Evolutionary conservation across 2,888 invertebrate species (phyloP), one percentile per base, ranked within the genome.

Genomic region (Suillia variegata): DNA sequence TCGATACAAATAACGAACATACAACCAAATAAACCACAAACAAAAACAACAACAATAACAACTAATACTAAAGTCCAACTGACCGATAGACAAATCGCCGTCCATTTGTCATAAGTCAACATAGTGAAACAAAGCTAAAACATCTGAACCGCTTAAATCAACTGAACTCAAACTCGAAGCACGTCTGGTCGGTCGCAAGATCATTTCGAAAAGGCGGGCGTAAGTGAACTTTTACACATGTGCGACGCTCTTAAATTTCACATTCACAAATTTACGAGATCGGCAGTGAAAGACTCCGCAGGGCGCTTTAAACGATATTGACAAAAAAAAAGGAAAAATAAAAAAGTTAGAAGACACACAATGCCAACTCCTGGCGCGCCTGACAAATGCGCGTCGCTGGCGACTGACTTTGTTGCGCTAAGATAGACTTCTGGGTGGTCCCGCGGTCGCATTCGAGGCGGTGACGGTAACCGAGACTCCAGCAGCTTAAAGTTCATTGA

Each of bases 191-290:
- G 6, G 6, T 4, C 20, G 15, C 38, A 38, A 6, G n/a, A 38
- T 38, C 5, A 15, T 33, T n/a, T n/a, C n/a, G n/a, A n/a, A n/a
- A 4, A 31, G 20, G 48, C 48, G 20, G n/a, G 20, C 18, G 12
- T 21, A 48, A 48, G 20, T 54, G 38, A 15, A 24, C 33, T 49
- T 31, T 52, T 26, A 4, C 31, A 6, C 31, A 31, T 31, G 31
- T 8, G 15, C 18, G 21, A n/a, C 2, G 13, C 24, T 26, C 50
- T 59, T 22, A 45, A 21, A 55, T 59, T 54, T 55, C 59, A 59
- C 59, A 59, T 59, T 55, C 59, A n/a, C n/a, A 51, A 33, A 59
- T 50, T 54, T 59, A 47, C 55, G 51, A 54, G 18, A n/a, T n/a
- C 24, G 26, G 34, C 49, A 52, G 24, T 38, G 52, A 49, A 33